These are phyloP conservation scores for Dysmachus trigonus DNA, from an alignment of 2,888 invertebrate genomes.

Conservation along the genomic window DNA sequence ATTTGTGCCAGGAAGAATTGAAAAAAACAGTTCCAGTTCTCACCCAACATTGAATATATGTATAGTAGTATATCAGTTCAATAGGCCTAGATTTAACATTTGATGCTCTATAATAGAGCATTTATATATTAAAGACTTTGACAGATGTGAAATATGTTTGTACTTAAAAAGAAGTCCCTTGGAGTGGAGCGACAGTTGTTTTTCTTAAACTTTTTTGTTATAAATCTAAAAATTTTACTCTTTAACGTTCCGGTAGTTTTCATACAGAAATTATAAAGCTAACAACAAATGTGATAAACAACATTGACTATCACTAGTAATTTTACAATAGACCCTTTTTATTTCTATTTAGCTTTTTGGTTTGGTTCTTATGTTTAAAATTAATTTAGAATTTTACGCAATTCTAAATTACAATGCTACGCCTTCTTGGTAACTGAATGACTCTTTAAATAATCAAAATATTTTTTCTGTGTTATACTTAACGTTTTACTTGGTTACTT, in stretches of 20 bases:
- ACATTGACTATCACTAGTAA: background rate
- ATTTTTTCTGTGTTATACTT: background rate
- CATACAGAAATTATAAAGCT: background rate
- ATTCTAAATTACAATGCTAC: constrained; percentile 33
- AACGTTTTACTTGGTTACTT: background rate
- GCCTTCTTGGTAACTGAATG: background rate
- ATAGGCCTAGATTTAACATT: background rate
- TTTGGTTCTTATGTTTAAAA: constrained; percentile 18
- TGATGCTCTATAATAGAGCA: background rate
- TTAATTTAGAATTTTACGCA: constrained; percentile 38
- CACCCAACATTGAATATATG: background rate
- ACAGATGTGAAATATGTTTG: background rate
- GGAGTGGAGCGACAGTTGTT: background rate
- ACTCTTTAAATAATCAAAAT: background rate
- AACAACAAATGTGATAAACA: background rate
- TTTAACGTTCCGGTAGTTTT: background rate
- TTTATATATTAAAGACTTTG: background rate
- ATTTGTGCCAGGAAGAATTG: background rate
- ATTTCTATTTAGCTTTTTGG: background rate
- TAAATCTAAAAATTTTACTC: background rate
- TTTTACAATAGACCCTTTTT: constrained; percentile 15
- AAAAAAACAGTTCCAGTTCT: background rate
- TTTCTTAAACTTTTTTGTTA: background rate
- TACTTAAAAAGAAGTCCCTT: background rate
- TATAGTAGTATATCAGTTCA: background rate